phyloP scores from a whole-genome alignment of 2,888 invertebrate species.

The Leptinotarsa haldemani region DNA sequence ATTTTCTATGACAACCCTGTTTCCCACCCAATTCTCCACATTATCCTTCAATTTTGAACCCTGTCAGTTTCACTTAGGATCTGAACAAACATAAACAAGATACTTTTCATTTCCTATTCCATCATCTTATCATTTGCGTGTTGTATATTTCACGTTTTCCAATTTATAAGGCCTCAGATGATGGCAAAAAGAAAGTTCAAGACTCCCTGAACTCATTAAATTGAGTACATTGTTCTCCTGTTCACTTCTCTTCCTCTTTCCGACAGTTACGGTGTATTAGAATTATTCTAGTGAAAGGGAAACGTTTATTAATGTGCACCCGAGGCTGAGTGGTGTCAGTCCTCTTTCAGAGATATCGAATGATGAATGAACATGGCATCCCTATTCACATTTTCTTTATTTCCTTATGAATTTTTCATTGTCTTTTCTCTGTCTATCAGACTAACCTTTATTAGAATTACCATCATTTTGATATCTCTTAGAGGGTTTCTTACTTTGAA shows the following conservation, averaged over 20 bases:
- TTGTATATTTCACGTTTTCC: constrained; percentile 20
- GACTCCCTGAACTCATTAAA: constrained; percentile 41
- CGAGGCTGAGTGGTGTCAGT: constrained; percentile 10
- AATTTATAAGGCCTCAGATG: constrained; percentile 20
- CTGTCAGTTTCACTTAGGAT: constrained; percentile 10
- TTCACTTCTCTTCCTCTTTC: constrained; percentile 26
- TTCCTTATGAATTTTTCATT: not conserved
- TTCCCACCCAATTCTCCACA: not conserved
- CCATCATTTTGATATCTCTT: too few relatives aligned
- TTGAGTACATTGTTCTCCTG: constrained; percentile 38
- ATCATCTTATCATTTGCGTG: constrained; percentile 19
- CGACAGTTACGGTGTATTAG: constrained; percentile 27
- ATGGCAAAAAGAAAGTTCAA: constrained; percentile 29
- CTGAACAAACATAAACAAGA: constrained; percentile 8
- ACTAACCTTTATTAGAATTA: too few relatives aligned
- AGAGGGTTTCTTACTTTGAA: too few relatives aligned
- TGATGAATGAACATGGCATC: not conserved
- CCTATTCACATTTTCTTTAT: not conserved
- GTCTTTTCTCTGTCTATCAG: not conserved
- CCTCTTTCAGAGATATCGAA: constrained; percentile 10
- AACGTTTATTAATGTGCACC: constrained; percentile 18
- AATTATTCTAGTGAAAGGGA: constrained; percentile 17
- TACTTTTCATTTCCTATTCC: constrained; percentile 15
- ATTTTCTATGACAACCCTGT: too few relatives aligned
- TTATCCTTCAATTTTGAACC: not conserved